phyloP scores from a whole-genome alignment of 2,113 vertebrate species.

The Brachypteracias leptosomus region DNA sequence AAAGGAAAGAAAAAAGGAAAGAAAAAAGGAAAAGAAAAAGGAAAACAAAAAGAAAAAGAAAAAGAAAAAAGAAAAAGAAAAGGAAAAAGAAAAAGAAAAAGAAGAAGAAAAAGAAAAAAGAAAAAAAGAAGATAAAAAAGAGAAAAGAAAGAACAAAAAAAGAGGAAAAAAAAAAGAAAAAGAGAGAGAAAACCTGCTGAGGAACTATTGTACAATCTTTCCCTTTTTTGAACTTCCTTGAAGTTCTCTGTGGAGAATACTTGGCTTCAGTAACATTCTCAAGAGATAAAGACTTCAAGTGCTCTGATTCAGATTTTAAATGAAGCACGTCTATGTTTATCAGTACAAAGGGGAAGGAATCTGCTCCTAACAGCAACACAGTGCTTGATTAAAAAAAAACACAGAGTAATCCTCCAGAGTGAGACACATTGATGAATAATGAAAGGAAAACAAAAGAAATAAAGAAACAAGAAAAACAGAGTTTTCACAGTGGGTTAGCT shows the following conservation, averaged over 20 bases:
- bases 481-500: not conserved
- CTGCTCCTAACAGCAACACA: not conserved
- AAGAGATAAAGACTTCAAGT: not conserved
- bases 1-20: no score
- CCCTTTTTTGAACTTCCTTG: not conserved
- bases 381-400: not conserved
- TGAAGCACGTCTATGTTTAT: not conserved
- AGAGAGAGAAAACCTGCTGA: not conserved
- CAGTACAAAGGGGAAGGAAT: not conserved
- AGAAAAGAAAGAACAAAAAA: not conserved
- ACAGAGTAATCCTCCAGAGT: not conserved
- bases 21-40: accelerated
- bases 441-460: not conserved
- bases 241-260: not conserved
- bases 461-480: not conserved
- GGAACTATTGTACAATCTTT: not conserved
- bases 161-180: accelerated
- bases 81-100: accelerated
- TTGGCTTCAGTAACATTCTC: not conserved
- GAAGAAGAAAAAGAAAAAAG: not conserved
- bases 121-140: accelerated
- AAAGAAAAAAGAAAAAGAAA: accelerated
- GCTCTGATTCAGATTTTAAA: constrained; percentile 18
- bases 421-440: not conserved
- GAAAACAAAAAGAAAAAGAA: accelerated